Evolutionary conservation across 2,888 invertebrate species (phyloP), one percentile per base, ranked within the genome.

Genomic region (Sturmia bella): DNA sequence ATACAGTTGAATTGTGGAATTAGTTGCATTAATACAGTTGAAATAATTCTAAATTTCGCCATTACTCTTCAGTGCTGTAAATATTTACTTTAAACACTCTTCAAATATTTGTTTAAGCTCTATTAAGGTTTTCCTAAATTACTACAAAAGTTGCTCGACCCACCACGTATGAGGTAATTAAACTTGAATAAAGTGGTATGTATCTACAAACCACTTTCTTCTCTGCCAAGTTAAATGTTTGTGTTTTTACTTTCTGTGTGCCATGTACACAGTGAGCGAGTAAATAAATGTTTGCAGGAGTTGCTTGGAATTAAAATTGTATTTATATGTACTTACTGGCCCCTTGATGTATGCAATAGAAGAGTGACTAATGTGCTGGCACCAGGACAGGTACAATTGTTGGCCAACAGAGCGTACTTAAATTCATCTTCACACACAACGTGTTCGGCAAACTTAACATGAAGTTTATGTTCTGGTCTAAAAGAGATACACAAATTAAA

Each of bases 381-480:
- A 15, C 99, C 99, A 0, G 99, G 99, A 91, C 98, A 98, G 83
- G 99, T 96, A 92, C 99, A 99, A 92, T 99, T 99, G 92, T 99
- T 99, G 83, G 99, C 99, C 85, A 99, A 92, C 78, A 99, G 93
- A 21, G 99, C 99, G 91, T 99, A 99, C 91, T 99, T 99, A 92
- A 99, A 98, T 92, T 99, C 99, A 90, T 99, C 99, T 91, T 99
- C 99, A 91, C 99, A 99, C 41, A 99, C 99, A 15, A 99, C 97
- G 91, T 97, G 98, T 90, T 99, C 99, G 48, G 99, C 99, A 91
- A 99, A 99, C 92, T 99, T 98, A 57, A 99, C 99, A 92, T 99
- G 99, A 86, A 99, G 93, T 90, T 99, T 99, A 91, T 99, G 99
- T 92, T 99, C 99, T 69, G 99, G 98, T 88, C 98, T 94, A 59